Evolutionary conservation across 1,140 invertebrate species (phyloP), one percentile per base, ranked within the genome.

Genomic region (Drosophila quadrilineata): DNA sequence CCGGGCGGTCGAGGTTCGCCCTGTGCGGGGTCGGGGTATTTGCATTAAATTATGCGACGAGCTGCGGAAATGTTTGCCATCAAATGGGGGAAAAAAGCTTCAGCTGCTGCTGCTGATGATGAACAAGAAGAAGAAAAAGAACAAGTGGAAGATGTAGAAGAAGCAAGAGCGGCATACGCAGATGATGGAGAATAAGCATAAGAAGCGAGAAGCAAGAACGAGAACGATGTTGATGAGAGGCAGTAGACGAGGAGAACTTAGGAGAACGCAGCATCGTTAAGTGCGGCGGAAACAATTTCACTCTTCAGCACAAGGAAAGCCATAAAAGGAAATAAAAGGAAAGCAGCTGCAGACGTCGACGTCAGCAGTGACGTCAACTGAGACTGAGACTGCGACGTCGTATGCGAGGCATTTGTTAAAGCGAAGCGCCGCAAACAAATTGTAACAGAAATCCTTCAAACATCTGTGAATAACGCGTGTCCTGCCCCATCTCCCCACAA

Each of bases 11-110:
- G n/a, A 21, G 21, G 36, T 40, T n/a, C 26, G 16, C 10, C 3
- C 22, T 26, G 36, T 21, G 17, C 21, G 36, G 36, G 36, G 14
- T 8, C 12, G 38, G 35, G 54, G 76, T 80, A 82, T 82, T 82
- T 84, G 76, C 76, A 82, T 82, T 82, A 84, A 82, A 82, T 82
- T 82, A 84, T 82, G 77, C 76, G 76, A 84, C 76, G 76, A 84
- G 73, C 79, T 77, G 69, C 76, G 76, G 76, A 82, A 84, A 82
- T 82, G 77, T 82, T 82, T 82, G 79, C 73, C 73, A 84, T 76
- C 69, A 84, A 77, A 69, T 62, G 60, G 21, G 71, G 60, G 38
- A 6, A 31, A 35, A 6, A 31, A 12, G 49, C 49, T 54, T 17
- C 31, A 43, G 21, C n/a, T 24, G 35, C 17, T 19, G 10, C 3